Evolutionary conservation across 2,888 invertebrate genomes (phyloP).

Genomic region (Euzophera pinguis): DNA sequence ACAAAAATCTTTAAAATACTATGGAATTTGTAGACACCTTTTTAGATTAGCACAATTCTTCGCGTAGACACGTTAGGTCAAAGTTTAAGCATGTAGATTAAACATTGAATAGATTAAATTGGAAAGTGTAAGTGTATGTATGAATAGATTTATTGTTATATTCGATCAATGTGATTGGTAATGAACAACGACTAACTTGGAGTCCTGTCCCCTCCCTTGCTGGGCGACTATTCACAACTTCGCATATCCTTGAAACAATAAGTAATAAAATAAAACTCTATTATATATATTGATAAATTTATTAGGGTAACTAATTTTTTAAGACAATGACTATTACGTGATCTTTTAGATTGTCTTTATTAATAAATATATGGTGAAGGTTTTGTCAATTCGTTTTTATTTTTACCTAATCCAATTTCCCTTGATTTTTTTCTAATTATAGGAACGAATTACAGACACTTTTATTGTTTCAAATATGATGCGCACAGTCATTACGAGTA

Average conservation of each 20-base stretch:
- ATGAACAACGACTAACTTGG: conserved; percentile 70
- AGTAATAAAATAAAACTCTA: conserved; percentile 75
- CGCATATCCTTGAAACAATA: conserved; percentile 81
- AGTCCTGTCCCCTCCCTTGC: conserved; percentile 51
- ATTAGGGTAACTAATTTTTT: conserved; percentile 80
- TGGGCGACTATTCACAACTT: conserved; percentile 71
- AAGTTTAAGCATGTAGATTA: conserved; percentile 72
- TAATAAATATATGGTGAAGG: conserved; percentile 80
- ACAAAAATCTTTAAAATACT: conserved; percentile 69
- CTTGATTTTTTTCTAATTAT: neutral
- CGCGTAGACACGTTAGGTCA: conserved; percentile 75
- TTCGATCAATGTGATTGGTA: conserved; percentile 72
- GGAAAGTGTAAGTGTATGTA: conserved; percentile 64
- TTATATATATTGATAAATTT: conserved; percentile 78
- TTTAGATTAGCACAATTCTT: conserved; percentile 79
- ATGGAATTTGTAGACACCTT: conserved; percentile 71
- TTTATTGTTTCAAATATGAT: too few relatives aligned
- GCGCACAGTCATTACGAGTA: too few relatives aligned
- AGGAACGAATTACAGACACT: neutral
- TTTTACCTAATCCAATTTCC: conserved; percentile 29
- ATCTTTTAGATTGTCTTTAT: conserved; percentile 81
- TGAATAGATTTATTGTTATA: conserved; percentile 71
- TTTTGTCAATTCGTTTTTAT: conserved; percentile 74
- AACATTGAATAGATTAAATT: conserved; percentile 63
- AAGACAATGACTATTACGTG: conserved; percentile 79